Evolutionary conservation across 2,888 invertebrate species (phyloP), one percentile per base, ranked within the genome.

Genomic region (Heterodera filipjevi): DNA sequence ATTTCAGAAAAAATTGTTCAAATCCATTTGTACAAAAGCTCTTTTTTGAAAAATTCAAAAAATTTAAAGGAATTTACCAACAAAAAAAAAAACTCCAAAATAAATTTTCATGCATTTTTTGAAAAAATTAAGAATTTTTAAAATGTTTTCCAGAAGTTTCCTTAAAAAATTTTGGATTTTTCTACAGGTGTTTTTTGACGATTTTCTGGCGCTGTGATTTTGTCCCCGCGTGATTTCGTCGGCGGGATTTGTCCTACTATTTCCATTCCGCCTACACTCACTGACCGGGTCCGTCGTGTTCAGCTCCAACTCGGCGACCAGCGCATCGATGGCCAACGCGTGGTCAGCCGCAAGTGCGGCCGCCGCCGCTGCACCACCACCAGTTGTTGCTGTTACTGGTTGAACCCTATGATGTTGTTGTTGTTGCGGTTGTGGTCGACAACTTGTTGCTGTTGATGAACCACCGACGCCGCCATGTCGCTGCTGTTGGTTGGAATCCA

Each of bases 221-320:
- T 27, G 27, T 70, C 27, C n/a, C 19, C 19, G 0, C 3, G 3
- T 22, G n/a, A 35, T 14, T n/a, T 68, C n/a, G 44, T 30, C n/a
- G 39, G 6, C 39, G 39, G 39, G 39, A 16, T 70, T 5, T 44
- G 71, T n/a, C 44, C n/a, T 10, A 6, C n/a, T n/a, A 70, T 70
- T 70, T n/a, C 44, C 6, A 30, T 71, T 71, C 14, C 0, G 2
- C 3, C 12, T 33, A 16, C 3, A 33, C 27, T 12, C 27, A 72
- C 33, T n/a, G 16, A 85, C 83, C 71, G 80, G 81, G 75, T 87
- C 86, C 2, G 59, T 49, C 59, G 86, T 87, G 79, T 88, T 88
- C 72, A 88, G 77, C 66, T 88, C 88, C 71, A 88, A 72, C 73
- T 88, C 88, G 1, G 88, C 88, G 1, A 87, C 86, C 39, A 88